Conservation (phyloP, 2,888 invertebrate genomes). For the Gibbula magus region DNA sequence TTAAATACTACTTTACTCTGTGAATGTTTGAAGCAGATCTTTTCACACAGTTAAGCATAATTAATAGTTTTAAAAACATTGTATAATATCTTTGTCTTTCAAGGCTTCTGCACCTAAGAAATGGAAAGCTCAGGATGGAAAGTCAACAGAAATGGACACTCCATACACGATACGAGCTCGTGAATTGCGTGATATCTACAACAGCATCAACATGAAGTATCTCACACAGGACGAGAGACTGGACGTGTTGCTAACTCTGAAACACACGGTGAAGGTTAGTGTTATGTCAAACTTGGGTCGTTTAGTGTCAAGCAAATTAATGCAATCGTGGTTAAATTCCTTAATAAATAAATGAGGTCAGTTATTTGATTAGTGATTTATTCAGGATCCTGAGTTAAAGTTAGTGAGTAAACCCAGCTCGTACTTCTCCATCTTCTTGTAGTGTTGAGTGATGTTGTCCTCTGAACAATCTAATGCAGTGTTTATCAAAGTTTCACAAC, state of each 20-base stretch:
- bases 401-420: too few species aligned
- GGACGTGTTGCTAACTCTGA: slow-evolving; percentile 83
- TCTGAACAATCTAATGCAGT: too few species aligned
- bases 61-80: neutral
- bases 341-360: too few species aligned
- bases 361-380: too few species aligned
- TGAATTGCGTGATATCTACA: slow-evolving; percentile 84
- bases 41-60: neutral
- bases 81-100: too few species aligned
- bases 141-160: slow-evolving; percentile 86
- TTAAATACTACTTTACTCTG: neutral
- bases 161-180: slow-evolving; percentile 86
- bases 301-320: too few species aligned
- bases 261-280: slow-evolving; percentile 80
- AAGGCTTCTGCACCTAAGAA: slow-evolving; percentile 80
- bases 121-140: slow-evolving; percentile 85
- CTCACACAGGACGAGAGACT: slow-evolving; percentile 82
- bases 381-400: too few species aligned
- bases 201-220: slow-evolving; percentile 80
- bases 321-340: too few species aligned
- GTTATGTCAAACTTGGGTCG: too few species aligned
- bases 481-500: too few species aligned
- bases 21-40: neutral
- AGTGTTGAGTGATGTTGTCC: too few species aligned
- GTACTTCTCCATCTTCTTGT: too few species aligned